Evolutionary conservation across 2,797 vertebrate species (phyloP), one percentile per base, ranked within the genome.

Genomic region (Neoniphon sammara): DNA sequence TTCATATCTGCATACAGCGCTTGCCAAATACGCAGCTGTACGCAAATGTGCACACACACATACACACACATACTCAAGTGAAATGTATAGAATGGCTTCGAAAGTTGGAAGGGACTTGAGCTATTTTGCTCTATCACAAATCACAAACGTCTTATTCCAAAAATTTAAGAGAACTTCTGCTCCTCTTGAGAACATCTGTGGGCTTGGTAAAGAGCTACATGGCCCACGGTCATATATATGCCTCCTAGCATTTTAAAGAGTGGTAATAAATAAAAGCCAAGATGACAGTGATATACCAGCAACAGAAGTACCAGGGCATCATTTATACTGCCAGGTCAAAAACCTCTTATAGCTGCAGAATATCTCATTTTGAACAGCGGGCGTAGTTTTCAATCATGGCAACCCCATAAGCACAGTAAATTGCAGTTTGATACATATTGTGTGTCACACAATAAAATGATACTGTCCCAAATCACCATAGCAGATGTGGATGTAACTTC

Each of bases 391-490:
- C 81, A 89, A 85, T 90, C 87, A 85, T 68, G 58, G 50, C 82
- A 87, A 88, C 85, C 88, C 88, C 90, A 85, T 76, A 87, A 85
- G 89, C 87, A 50, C 86, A 88, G 82, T 90, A 88, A 90, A 91
- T 87, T 81, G 81, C 85, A 54, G 86, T 87, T 88, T 85, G 89
- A 91, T 91, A 85, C 91, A 90, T 92, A 87, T 88, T 87, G 87
- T 88, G 80, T 91, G 88, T 91, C 89, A 86, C 62, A 87, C 85
- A 81, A 91, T 91, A 91, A 93, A 90, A 89, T 83, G 79, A 89
- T 88, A 82, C 75, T 62, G 82, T 85, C 77, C 83, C 73, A 86
- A 76, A 93, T 90, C 63, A 65, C 77, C 78, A 39, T 6, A 89
- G 85, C 92, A 93, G 91, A 92, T 92, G 92, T 88, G 77, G 79